These are phyloP conservation scores for Todus mexicanus DNA, from an alignment of 2,797 vertebrate genomes.

Conservation along the genomic window DNA sequence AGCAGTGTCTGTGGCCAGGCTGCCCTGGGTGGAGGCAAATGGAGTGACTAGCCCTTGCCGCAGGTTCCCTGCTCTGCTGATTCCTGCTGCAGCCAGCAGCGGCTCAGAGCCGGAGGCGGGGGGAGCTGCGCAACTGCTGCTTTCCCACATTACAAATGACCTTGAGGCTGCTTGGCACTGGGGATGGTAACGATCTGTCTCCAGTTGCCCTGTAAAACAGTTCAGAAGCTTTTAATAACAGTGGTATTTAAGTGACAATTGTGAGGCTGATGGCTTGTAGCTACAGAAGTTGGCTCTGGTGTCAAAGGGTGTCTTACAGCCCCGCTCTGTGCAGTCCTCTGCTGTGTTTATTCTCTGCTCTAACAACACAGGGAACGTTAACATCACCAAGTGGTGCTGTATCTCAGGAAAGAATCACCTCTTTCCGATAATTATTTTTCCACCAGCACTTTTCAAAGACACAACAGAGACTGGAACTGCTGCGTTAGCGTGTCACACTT, in stretches of 20 bases:
- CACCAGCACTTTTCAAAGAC: background rate
- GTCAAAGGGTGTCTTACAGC: background rate
- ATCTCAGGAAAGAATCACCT: background rate
- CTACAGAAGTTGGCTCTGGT: background rate
- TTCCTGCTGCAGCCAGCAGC: background rate
- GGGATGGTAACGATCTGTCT: conserved; percentile 27
- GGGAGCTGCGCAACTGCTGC: conserved; percentile 26
- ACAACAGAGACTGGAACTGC: background rate
- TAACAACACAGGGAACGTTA: background rate
- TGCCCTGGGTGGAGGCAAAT: background rate
- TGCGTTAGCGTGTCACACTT: background rate
- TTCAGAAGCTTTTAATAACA: conserved; percentile 66
- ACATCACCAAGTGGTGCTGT: background rate
- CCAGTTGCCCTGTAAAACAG: conserved; percentile 45
- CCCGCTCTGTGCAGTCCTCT: background rate
- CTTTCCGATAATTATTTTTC: background rate
- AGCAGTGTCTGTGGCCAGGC: background rate
- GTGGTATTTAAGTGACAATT: conserved; percentile 55
- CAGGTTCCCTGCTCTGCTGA: background rate
- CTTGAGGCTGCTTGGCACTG: conserved; percentile 59
- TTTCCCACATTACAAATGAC: conserved; percentile 53
- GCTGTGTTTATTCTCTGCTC: background rate
- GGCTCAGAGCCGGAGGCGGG: background rate
- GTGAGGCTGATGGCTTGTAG: background rate
- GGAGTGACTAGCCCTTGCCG: background rate